Conservation (phyloP, 2,113 vertebrate species). For the Pterocles burchelli region DNA sequence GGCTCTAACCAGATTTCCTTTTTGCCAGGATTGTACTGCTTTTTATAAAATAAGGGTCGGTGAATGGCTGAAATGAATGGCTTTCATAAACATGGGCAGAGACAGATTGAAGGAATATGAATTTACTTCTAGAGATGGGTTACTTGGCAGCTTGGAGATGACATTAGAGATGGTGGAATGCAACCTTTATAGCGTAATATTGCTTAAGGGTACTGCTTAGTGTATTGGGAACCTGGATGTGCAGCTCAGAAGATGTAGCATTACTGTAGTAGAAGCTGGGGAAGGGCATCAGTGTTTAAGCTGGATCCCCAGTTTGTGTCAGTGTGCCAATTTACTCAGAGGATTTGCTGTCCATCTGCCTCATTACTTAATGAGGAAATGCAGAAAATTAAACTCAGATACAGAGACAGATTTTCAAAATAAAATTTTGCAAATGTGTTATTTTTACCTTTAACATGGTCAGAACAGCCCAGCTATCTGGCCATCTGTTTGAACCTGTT, state of each 20-base stretch:
- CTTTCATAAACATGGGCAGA: neutral
- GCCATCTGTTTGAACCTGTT: neutral
- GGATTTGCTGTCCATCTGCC: neutral
- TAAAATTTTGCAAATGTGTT: neutral
- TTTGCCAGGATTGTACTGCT: neutral
- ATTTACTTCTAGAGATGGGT: neutral
- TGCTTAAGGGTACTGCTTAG: neutral
- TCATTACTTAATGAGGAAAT: neutral
- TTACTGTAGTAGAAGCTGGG: neutral
- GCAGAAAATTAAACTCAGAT: neutral
- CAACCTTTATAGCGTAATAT: neutral
- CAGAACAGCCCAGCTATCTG: neutral
- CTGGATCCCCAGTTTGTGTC: neutral
- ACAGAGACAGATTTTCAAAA: neutral
- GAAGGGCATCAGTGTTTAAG: neutral
- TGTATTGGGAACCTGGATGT: neutral
- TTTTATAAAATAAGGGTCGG: neutral
- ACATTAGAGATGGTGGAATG: neutral
- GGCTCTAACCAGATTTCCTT: neutral
- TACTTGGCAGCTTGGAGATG: neutral
- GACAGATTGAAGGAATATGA: neutral
- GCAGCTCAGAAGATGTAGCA: accelerated
- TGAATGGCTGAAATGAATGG: neutral
- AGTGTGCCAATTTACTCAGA: neutral
- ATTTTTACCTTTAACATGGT: neutral